These are phyloP conservation scores for Pogonomyrmex barbatus DNA, from an alignment of 1,140 invertebrate species.

Conservation along the genomic window DNA sequence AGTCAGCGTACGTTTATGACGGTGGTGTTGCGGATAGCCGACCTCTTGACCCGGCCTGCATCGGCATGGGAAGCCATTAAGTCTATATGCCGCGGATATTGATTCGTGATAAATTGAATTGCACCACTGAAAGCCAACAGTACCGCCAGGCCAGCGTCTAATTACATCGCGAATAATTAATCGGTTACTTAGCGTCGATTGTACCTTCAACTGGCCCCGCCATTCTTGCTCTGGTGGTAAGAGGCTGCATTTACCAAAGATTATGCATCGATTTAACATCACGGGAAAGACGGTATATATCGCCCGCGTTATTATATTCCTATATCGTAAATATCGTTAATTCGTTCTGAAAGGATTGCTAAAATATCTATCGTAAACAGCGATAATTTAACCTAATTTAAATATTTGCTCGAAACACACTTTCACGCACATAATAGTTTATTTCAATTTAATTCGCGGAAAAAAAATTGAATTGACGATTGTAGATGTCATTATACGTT, in stretches of 20 bases:
- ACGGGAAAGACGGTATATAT: not conserved
- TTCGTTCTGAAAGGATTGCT: not conserved
- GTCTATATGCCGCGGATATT: conserved; percentile 47
- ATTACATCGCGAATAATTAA: conserved; percentile 55
- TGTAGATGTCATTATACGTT: not conserved
- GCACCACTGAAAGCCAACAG: conserved; percentile 25
- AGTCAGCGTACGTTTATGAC: conserved; percentile 63
- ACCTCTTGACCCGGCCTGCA: conserved; percentile 38
- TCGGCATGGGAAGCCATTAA: conserved; percentile 44
- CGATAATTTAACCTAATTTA: not conserved
- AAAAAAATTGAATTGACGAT: not conserved
- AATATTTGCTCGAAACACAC: not conserved
- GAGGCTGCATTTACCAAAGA: not conserved
- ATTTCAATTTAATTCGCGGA: not conserved
- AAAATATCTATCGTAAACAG: not conserved
- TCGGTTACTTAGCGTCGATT: conserved; percentile 45
- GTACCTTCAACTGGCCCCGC: conserved; percentile 3
- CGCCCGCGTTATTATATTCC: too few relatives aligned
- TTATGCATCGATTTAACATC: not conserved
- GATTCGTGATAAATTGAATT: conserved; percentile 57
- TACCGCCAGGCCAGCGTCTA: conserved; percentile 25
- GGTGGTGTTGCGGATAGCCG: conserved; percentile 53
- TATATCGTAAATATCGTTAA: not conserved
- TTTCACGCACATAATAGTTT: not conserved
- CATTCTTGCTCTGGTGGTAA: conserved; percentile 1